A percentile compares a stretch with the other conserved stretches of the same genome.
Conservation (phyloP, 1,140 invertebrate species). For the Drosophila baimaii region DNA sequence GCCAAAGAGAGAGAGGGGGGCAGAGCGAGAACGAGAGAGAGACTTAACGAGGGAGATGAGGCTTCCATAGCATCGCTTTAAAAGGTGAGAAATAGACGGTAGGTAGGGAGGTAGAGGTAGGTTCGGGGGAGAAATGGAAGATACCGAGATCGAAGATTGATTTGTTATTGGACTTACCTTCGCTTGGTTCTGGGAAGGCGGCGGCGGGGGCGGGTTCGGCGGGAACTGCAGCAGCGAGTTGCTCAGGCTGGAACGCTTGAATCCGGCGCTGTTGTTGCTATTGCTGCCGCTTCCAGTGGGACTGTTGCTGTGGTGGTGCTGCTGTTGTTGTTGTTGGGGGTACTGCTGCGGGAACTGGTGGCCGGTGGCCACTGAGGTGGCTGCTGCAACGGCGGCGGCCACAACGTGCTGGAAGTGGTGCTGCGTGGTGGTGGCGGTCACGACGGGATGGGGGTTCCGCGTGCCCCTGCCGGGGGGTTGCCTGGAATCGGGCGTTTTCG, state of each 20-base stretch:
- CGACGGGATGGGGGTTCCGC: slow-evolving; percentile 19
- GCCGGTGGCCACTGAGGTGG: slow-evolving; percentile 69
- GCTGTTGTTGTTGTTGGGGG: slow-evolving; percentile 34
- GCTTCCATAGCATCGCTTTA: slow-evolving; percentile 41
- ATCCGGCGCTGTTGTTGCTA: slow-evolving; percentile 56
- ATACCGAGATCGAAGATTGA: slow-evolving; percentile 30
- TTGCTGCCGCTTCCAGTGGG: slow-evolving; percentile 55
- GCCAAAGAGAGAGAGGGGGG: not conserved
- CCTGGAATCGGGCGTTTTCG: slow-evolving; percentile 13
- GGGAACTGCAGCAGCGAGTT: slow-evolving; percentile 63
- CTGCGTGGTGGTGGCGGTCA: slow-evolving; percentile 27
- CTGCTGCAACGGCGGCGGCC: slow-evolving; percentile 69
- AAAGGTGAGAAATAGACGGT: slow-evolving; percentile 7
- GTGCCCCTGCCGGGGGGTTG: slow-evolving; percentile 1
- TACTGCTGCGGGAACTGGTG: slow-evolving; percentile 60
- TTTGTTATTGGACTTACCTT: slow-evolving; percentile 66
- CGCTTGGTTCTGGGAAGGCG: slow-evolving; percentile 49
- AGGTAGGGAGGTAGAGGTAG: not conserved
- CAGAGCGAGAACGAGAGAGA: slow-evolving; percentile 1
- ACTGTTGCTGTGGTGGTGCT: slow-evolving; percentile 51
- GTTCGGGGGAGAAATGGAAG: not conserved
- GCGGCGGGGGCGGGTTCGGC: slow-evolving; percentile 45
- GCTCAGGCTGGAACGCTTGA: slow-evolving; percentile 65
- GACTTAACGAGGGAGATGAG: slow-evolving; percentile 2
- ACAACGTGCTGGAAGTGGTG: slow-evolving; percentile 76